These are phyloP conservation scores for Girardinus metallicus DNA, from an alignment of 2,797 vertebrate species.

Conservation along the genomic window DNA sequence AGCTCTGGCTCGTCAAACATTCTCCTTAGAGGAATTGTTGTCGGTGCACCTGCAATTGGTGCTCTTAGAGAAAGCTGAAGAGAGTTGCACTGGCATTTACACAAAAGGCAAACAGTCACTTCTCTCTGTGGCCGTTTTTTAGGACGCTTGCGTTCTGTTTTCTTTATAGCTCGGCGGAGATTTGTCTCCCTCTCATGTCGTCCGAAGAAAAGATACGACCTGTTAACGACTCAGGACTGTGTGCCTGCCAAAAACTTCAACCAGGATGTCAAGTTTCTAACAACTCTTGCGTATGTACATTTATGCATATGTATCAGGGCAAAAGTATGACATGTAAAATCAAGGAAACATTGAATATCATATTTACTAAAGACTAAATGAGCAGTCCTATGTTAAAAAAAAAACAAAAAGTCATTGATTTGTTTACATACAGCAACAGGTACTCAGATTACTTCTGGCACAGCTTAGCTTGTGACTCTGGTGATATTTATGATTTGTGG, in stretches of 20 bases:
- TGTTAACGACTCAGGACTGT: neutral
- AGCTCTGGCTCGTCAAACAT: conserved; percentile 49
- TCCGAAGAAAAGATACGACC: neutral
- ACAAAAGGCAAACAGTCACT: conserved; percentile 10
- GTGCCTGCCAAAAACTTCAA: neutral
- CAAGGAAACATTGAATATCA: neutral
- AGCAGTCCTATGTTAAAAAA: neutral
- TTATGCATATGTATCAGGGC: neutral
- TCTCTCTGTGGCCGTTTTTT: conserved; percentile 6
- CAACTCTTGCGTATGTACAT: neutral
- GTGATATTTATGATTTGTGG: neutral
- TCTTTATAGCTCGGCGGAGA: neutral
- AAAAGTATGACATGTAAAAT: neutral
- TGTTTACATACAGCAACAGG: neutral
- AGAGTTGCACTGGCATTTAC: conserved; percentile 23
- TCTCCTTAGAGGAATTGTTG: conserved; percentile 56
- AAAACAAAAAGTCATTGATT: neutral
- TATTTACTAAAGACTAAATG: neutral
- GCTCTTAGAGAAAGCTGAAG: conserved; percentile 14
- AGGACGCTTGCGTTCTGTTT: neutral
- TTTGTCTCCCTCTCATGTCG: conserved; percentile 20
- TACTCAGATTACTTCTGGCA: neutral
- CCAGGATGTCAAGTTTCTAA: neutral
- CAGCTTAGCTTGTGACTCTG: neutral
- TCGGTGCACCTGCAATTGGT: conserved; percentile 73